Evolutionary conservation across 2,113 vertebrate genomes (phyloP).

Genomic region (Haliaeetus leucogaster): DNA sequence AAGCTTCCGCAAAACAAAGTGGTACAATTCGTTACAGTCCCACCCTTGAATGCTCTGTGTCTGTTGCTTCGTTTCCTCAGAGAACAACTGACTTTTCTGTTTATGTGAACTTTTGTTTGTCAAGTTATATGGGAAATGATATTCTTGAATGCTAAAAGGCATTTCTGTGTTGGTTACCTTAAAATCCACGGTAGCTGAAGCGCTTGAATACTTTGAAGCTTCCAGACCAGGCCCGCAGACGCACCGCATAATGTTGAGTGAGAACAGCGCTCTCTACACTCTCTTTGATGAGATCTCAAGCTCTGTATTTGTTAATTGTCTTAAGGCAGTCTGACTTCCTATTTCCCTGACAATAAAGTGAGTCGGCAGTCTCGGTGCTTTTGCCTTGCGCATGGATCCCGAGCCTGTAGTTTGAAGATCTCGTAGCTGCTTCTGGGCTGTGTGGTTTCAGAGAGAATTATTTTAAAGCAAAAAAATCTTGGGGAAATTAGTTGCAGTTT

Average conservation of each 20-base stretch:
- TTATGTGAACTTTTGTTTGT: neutral
- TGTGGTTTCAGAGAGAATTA: constrained; percentile 29
- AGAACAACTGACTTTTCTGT: neutral
- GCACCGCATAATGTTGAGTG: neutral
- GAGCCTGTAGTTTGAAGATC: neutral
- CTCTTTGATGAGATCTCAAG: neutral
- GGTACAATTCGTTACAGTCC: neutral
- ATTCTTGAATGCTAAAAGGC: neutral
- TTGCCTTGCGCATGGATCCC: neutral
- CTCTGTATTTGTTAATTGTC: neutral
- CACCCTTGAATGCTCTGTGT: neutral
- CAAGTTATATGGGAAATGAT: neutral
- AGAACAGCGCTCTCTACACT: neutral
- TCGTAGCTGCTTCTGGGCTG: neutral
- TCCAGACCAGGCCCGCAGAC: neutral
- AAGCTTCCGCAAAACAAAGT: neutral
- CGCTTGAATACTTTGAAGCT: neutral
- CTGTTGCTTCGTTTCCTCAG: neutral
- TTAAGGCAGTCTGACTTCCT: neutral
- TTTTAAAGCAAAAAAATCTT: constrained; percentile 57
- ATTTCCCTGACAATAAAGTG: neutral
- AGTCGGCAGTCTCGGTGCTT: neutral
- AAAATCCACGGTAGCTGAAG: neutral
- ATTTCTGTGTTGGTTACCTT: neutral
- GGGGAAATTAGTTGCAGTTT: constrained; percentile 70